Percentiles rank a stretch among this genome's conserved stretches.
Conservation (phyloP, 1,140 invertebrate species). For the Macrotrachela quadricornifera region DNA sequence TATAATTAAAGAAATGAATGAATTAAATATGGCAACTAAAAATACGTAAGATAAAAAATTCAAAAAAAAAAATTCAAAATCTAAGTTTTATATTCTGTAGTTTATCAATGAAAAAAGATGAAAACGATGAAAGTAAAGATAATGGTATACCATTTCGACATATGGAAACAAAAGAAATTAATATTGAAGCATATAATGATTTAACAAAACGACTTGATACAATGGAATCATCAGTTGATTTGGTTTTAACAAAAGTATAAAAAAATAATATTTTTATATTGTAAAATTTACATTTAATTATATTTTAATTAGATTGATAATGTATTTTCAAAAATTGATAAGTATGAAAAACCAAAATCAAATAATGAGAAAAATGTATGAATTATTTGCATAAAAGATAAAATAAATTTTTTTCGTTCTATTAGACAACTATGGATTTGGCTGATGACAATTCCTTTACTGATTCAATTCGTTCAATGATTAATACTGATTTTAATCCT, state of each 20-base stretch:
- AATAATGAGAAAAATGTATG: too few relatives aligned
- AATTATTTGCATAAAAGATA: too few relatives aligned
- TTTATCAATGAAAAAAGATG: background rate
- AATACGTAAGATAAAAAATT: background rate
- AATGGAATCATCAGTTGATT: slow-evolving; percentile 28
- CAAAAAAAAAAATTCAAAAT: background rate
- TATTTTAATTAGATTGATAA: background rate
- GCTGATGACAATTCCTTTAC: too few relatives aligned
- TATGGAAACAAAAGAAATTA: background rate
- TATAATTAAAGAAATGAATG: slow-evolving; percentile 16
- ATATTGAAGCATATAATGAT: slow-evolving; percentile 15
- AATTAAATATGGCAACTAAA: slow-evolving; percentile 16
- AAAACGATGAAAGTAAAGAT: background rate
- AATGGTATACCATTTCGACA: background rate
- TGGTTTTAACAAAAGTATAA: too few relatives aligned
- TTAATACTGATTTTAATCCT: too few relatives aligned
- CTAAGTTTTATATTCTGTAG: too few relatives aligned
- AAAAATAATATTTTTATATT: too few relatives aligned
- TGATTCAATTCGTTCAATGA: too few relatives aligned
- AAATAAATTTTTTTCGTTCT: too few relatives aligned
- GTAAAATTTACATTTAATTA: slow-evolving; percentile 19
- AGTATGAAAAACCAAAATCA: too few relatives aligned
- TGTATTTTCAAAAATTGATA: too few relatives aligned
- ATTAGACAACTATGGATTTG: too few relatives aligned
- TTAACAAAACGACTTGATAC: slow-evolving; percentile 28